A percentile compares a stretch with the other conserved stretches of the same genome.
phyloP scores from a whole-genome alignment of 2,797 vertebrate genomes.

The Molossus alvarezi region DNA sequence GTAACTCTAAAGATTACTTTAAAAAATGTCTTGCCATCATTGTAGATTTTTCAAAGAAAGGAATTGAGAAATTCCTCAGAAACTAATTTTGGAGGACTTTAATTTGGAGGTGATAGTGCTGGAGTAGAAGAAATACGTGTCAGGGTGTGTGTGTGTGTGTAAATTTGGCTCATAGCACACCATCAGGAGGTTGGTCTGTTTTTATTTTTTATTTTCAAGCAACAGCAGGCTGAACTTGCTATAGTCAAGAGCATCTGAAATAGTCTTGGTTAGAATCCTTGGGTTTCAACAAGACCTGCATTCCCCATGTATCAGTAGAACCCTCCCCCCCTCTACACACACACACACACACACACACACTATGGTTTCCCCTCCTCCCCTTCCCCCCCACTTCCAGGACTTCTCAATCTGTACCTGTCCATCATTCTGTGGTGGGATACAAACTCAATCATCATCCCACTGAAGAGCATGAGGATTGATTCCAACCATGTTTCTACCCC shows the following conservation, averaged over 20 bases:
- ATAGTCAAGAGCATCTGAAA: not conserved
- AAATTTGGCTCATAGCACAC: not conserved
- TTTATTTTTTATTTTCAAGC: not conserved
- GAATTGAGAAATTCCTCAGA: not conserved
- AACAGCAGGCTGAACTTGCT: not conserved
- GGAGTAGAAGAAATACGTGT: not conserved
- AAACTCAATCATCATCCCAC: not conserved
- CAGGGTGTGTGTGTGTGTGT: not conserved
- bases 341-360: too few relatives aligned
- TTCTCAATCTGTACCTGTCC: not conserved
- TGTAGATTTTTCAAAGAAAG: not conserved
- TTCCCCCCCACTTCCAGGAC: not conserved
- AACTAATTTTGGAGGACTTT: conserved; percentile 13
- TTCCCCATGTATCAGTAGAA: not conserved
- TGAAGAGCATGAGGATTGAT: not conserved
- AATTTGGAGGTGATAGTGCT: not conserved
- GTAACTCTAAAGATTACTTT: conserved; percentile 20
- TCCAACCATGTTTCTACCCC: not conserved
- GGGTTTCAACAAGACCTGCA: not conserved
- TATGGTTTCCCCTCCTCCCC: not conserved
- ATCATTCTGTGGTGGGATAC: not conserved
- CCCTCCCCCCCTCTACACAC: too few relatives aligned
- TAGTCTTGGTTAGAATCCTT: not conserved
- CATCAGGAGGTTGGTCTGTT: not conserved
- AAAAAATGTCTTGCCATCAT: not conserved